These are phyloP conservation scores for Ammodytes dubius DNA, from an alignment of 2,113 vertebrate genomes.

Conservation along the genomic window DNA sequence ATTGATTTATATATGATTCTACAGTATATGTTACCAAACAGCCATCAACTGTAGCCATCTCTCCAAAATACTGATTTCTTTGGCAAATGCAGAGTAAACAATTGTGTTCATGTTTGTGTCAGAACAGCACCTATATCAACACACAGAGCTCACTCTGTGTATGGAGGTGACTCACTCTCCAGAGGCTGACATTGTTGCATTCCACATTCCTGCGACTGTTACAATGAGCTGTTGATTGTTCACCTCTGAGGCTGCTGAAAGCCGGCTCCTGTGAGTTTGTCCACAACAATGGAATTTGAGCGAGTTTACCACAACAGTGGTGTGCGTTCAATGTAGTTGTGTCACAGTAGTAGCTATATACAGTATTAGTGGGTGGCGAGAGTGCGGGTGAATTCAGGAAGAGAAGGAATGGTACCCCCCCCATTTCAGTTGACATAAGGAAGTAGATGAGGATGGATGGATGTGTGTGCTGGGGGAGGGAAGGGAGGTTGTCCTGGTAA, in stretches of 20 bases:
- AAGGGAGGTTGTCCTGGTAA: slow-evolving; percentile 64
- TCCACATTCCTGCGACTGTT: slow-evolving; percentile 76
- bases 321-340: slow-evolving; percentile 15
- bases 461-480: slow-evolving; percentile 43
- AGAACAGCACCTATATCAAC: slow-evolving; percentile 41
- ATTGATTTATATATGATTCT: too few species aligned
- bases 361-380: slow-evolving; percentile 32
- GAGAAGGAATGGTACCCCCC: slow-evolving; percentile 51
- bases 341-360: slow-evolving; percentile 34
- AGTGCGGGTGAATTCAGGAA: slow-evolving; percentile 55
- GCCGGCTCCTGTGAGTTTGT: slow-evolving; percentile 68
- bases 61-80: neutral
- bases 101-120: slow-evolving; percentile 28
- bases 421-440: slow-evolving; percentile 56
- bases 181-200: slow-evolving; percentile 79
- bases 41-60: too few species aligned
- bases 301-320: slow-evolving; percentile 42
- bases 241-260: slow-evolving; percentile 66
- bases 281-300: slow-evolving; percentile 57
- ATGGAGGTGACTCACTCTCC: slow-evolving; percentile 78
- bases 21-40: neutral
- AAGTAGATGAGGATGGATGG: slow-evolving; percentile 47
- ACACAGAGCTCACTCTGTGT: slow-evolving; percentile 52
- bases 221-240: slow-evolving; percentile 76
- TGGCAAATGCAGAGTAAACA: slow-evolving; percentile 17